Conservation (phyloP, 2,113 vertebrate species). For the Gymnogyps californianus region DNA sequence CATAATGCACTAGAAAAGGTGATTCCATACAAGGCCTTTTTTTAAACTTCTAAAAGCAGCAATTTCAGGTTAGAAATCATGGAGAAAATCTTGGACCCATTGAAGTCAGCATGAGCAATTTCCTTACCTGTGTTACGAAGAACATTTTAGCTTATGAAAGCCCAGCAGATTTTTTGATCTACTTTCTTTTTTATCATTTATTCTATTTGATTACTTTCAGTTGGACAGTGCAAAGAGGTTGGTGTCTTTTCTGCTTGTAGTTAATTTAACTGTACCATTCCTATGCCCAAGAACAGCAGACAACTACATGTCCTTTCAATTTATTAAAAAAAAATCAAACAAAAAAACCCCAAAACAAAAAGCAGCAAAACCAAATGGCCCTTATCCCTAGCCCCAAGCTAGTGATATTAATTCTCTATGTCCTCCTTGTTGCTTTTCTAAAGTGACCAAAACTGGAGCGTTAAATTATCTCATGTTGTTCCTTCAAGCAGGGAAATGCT, state of each 20-base stretch:
- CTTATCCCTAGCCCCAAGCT: neutral
- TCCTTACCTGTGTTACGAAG: neutral
- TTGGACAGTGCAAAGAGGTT: neutral
- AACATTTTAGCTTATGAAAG: neutral
- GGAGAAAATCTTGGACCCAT: neutral
- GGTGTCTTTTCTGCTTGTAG: neutral
- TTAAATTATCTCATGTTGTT: neutral
- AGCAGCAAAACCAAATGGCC: neutral
- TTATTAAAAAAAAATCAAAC: neutral
- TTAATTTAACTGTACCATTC: neutral
- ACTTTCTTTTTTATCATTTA: neutral
- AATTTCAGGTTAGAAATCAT: neutral
- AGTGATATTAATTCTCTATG: neutral
- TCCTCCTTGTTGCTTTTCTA: neutral
- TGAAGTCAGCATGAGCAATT: neutral
- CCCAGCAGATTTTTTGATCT: neutral
- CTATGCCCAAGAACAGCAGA: neutral
- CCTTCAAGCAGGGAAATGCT: neutral
- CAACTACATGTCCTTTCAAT: neutral
- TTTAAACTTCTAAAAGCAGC: slow-evolving; percentile 5
- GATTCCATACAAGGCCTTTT: neutral
- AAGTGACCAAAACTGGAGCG: neutral
- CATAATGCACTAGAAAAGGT: neutral
- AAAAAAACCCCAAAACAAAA: neutral
- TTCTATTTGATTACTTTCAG: neutral